Conservation (phyloP, 2,113 vertebrate species). For the Baryphthengus martii region DNA sequence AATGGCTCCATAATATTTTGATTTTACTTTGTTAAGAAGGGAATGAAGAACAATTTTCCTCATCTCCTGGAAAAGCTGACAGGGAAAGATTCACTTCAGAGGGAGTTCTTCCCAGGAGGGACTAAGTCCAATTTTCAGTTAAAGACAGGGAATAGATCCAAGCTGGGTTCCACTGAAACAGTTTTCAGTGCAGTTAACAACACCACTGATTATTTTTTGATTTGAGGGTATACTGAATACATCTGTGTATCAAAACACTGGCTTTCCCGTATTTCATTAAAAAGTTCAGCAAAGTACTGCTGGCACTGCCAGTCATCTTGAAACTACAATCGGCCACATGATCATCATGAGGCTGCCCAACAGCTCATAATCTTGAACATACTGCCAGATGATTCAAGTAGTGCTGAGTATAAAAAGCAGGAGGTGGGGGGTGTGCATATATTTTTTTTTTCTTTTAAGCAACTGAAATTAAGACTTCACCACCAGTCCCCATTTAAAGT, state of each 20-base stretch:
- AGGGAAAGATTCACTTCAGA: not conserved
- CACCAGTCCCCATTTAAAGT: not conserved
- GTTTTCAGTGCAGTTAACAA: not conserved
- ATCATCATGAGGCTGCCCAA: not conserved
- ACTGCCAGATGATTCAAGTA: not conserved
- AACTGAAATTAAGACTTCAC: not conserved
- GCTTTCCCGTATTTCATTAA: not conserved
- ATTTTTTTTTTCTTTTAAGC: not conserved
- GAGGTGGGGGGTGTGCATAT: rapidly evolving
- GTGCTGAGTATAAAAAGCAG: not conserved
- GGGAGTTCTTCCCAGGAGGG: not conserved
- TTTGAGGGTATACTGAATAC: not conserved
- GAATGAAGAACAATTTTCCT: not conserved
- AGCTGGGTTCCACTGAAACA: not conserved
- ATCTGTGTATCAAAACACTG: not conserved
- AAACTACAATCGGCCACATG: not conserved
- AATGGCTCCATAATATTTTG: not conserved
- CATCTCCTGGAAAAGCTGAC: not conserved
- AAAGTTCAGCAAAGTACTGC: not conserved
- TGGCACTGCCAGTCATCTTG: not conserved
- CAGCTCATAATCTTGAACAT: not conserved
- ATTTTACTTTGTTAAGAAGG: not conserved
- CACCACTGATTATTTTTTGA: not conserved
- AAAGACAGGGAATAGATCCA: not conserved
- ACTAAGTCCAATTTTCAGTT: not conserved